These are phyloP conservation scores for Polietes domitor DNA, from an alignment of 2,888 invertebrate genomes.

Conservation along the genomic window DNA sequence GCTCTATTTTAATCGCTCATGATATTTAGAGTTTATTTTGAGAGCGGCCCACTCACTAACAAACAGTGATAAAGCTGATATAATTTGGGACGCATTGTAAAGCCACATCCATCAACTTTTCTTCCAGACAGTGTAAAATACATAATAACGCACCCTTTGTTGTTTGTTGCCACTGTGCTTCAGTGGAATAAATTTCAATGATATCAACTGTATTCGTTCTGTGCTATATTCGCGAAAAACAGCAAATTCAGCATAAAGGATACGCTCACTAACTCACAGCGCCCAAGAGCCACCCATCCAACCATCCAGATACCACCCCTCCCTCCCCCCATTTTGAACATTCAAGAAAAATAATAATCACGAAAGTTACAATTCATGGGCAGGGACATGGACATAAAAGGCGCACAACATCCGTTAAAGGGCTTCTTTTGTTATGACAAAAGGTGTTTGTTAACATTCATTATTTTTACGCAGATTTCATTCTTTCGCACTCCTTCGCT, in stretches of 20 bases:
- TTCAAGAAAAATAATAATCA: constrained; percentile 38
- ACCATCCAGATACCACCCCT: no score
- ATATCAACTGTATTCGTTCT: not conserved
- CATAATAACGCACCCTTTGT: no score
- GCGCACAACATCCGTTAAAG: constrained; percentile 54
- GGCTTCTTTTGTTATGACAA: constrained; percentile 44
- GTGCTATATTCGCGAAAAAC: not conserved
- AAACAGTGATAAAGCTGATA: no score
- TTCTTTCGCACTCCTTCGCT: not conserved
- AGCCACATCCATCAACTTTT: no score
- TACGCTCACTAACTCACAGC: no score
- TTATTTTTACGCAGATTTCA: not conserved
- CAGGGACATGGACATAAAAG: constrained; percentile 57
- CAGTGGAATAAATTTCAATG: not conserved
- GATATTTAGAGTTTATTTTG: no score
- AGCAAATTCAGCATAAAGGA: not conserved
- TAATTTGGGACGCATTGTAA: no score
- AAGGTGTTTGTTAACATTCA: constrained; percentile 51
- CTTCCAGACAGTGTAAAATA: no score
- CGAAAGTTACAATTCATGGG: constrained; percentile 54
- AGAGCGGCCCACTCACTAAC: no score
- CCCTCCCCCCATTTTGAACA: not conserved
- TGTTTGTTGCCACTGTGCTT: not conserved
- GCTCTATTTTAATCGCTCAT: no score
- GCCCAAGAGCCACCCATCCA: no score